Conservation (phyloP, 2,113 vertebrate species). For the Natator depressus region DNA sequence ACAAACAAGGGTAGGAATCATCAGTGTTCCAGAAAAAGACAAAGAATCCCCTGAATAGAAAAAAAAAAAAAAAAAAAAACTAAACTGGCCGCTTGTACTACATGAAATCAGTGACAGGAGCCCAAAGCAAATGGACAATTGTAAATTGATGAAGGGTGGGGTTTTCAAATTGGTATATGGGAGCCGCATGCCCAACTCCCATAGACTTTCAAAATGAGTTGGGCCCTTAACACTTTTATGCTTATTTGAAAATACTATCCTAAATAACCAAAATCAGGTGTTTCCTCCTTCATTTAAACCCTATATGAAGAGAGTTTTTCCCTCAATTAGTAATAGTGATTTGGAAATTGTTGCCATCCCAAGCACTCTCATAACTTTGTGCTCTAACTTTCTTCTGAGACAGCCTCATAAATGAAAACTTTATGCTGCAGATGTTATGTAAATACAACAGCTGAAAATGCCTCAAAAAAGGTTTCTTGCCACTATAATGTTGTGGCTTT, state of each 20-base stretch:
- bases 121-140: neutral
- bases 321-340: neutral
- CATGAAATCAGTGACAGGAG: rapidly evolving
- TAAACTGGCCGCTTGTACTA: neutral
- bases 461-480: conserved; percentile 7
- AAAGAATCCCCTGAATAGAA: neutral
- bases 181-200: neutral
- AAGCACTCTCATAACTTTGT: rapidly evolving
- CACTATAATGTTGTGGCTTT: neutral
- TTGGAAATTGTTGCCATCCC: neutral
- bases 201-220: neutral
- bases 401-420: neutral
- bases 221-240: rapidly evolving
- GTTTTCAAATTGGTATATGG: neutral
- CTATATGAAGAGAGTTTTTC: neutral
- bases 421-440: neutral
- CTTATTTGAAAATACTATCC: neutral
- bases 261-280: neutral
- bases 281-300: neutral
- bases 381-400: neutral
- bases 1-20: neutral
- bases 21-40: neutral
- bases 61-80: neutral
- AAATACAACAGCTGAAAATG: conserved; percentile 9
- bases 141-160: neutral